Evolutionary conservation across 2,888 invertebrate species (phyloP).

Genomic region (Mystacides longicornis): DNA sequence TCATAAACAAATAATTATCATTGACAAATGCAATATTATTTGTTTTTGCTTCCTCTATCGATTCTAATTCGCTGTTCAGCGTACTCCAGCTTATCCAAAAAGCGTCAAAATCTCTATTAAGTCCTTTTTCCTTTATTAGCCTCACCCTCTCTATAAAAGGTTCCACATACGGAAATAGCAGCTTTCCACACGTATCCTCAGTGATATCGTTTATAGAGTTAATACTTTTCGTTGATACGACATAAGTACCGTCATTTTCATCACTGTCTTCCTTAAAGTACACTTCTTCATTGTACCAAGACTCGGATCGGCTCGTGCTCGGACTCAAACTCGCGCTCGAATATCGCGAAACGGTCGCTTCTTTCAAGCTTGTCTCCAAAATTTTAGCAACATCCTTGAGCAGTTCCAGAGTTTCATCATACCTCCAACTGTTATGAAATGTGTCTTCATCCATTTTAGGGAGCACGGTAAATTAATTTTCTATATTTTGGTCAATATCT

Average conservation of each 20-base stretch:
- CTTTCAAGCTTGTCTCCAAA: not conserved
- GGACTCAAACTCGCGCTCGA: not conserved
- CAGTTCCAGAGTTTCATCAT: not conserved
- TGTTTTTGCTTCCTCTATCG: not conserved
- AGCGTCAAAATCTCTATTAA: not conserved
- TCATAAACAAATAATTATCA: not conserved
- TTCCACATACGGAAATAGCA: constrained; percentile 1
- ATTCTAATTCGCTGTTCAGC: not conserved
- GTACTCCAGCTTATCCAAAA: not conserved
- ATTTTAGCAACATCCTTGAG: not conserved
- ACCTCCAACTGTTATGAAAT: too few species aligned
- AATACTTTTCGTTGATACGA: not conserved
- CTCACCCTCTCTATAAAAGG: not conserved
- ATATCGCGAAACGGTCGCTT: not conserved
- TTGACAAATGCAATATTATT: not conserved
- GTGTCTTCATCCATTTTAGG: not conserved
- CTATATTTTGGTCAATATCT: too few species aligned
- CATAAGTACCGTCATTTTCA: not conserved
- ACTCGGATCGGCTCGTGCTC: not conserved
- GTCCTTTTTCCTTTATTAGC: not conserved
- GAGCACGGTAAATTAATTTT: not conserved
- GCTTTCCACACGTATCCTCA: not conserved
- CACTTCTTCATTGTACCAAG: not conserved
- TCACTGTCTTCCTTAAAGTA: not conserved
- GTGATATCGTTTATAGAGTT: not conserved